Evolutionary conservation across 2,797 vertebrate genomes (phyloP), one percentile per base, ranked within the genome.

Genomic region (Rhynchonycteris naso): DNA sequence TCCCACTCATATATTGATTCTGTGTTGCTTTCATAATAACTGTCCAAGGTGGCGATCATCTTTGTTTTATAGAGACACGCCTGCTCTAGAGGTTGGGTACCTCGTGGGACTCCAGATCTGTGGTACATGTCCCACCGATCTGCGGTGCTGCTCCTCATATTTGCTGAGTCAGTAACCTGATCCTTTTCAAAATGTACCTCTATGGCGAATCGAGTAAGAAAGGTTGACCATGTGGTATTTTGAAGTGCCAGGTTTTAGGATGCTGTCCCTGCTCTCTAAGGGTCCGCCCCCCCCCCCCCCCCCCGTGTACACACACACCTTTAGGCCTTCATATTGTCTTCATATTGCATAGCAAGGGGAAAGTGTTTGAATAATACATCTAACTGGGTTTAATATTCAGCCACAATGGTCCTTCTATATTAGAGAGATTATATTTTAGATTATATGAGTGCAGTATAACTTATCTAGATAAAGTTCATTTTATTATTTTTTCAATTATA

Each of bases 381-480:
- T 35, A 65, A 75, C 14, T 56, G 63, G 65, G 2, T 54, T 94
- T 85, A 38, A 28, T 71, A 10, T 63, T 69, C 18, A 50, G 11
- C 52, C 50, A 28, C 4, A 1, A 81, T 88, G 72, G n/a, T 63
- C 63, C 47, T 76, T 95, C 88, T 79, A 1, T 63, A 26, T 69
- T 91, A 66, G 56, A 56, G 52, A 68, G 63, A 72, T 68, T 75
- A 28, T 26, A 24, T 79, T 72, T 86, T 81, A 94, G 80, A 28
- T 71, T 35, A 26, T 50, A 4, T 86, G 52, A 79, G 14, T 71
- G 38, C 2, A 43, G 28, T 50, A 18, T 90, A 76, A 28, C 1
- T 33, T 81, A 68, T 3, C 21, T 85, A 56, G n/a, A 58, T 85
- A 38, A 75, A 88, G 50, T 95, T 94, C 50, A 56, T 78, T 93